Conservation (phyloP, 1,140 invertebrate genomes). For the Batillaria attramentaria region DNA sequence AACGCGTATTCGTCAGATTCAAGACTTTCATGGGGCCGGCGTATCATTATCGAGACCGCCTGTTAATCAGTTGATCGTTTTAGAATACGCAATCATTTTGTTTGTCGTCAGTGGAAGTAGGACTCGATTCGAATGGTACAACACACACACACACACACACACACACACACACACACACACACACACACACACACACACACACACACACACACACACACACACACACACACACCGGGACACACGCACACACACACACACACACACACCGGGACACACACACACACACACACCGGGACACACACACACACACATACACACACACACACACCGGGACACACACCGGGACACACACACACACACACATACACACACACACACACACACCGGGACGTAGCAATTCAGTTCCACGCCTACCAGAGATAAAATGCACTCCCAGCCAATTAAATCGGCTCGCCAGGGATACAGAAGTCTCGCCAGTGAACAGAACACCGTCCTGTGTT, state of each 20-base stretch:
- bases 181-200: background rate
- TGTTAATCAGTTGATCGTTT: background rate
- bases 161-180: constrained; percentile 16
- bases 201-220: background rate
- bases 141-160: constrained; percentile 6
- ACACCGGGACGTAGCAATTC: no score
- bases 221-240: background rate
- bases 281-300: background rate
- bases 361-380: no score
- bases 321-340: background rate
- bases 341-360: no score
- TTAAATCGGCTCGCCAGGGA: no score
- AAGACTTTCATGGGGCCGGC: no score
- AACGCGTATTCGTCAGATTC: no score
- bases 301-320: background rate
- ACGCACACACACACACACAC: constrained; percentile 5
- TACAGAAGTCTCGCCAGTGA: no score
- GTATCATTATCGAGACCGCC: no score
- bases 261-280: background rate
- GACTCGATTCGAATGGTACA: background rate
- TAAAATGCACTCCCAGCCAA: no score
- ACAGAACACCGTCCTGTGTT: no score
- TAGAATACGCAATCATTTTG: background rate
- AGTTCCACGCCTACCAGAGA: no score
- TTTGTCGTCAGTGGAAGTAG: no score